Evolutionary conservation across 2,888 invertebrate species (phyloP).

Genomic region (Meandrusa payeni): DNA sequence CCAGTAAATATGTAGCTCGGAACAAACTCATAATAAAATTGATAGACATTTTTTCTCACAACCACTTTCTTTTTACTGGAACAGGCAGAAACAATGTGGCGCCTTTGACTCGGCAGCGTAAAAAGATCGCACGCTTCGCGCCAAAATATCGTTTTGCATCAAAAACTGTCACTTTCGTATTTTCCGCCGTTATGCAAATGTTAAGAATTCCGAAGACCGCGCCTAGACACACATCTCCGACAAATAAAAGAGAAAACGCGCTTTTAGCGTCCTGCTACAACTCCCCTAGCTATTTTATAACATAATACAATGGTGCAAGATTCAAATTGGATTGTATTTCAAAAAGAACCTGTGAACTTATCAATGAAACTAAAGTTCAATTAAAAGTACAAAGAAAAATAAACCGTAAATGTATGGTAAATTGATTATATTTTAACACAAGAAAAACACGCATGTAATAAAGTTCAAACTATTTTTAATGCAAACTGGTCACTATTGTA

Average conservation of each 20-base stretch:
- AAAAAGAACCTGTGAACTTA: conserved; percentile 29
- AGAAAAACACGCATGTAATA: not conserved
- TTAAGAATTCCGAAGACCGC: conserved; percentile 35
- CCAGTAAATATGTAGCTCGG: too few relatives aligned
- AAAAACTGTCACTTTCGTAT: conserved; percentile 26
- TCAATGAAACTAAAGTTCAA: conserved; percentile 25
- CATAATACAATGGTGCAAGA: too few relatives aligned
- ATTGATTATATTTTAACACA: conserved; percentile 4
- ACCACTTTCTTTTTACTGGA: conserved; percentile 13
- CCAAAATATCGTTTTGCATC: conserved; percentile 22
- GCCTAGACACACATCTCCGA: conserved; percentile 31
- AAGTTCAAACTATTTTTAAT: not conserved
- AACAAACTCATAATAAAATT: too few relatives aligned
- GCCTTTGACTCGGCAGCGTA: not conserved
- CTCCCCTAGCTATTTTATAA: too few relatives aligned
- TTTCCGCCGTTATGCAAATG: conserved; percentile 39
- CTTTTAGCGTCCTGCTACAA: conserved; percentile 41
- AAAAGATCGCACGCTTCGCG: conserved; percentile 13
- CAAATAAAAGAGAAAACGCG: conserved; percentile 44
- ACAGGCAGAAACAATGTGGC: conserved; percentile 3
- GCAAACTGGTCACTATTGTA: conserved; percentile 1
- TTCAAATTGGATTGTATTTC: too few relatives aligned
- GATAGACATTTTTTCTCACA: conserved; percentile 2
- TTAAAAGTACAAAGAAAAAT: not conserved
- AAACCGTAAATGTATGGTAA: conserved; percentile 5